Base-by-base conservation (phyloP, 1,140 invertebrate genomes). In the Chelonus insularis region DNA sequence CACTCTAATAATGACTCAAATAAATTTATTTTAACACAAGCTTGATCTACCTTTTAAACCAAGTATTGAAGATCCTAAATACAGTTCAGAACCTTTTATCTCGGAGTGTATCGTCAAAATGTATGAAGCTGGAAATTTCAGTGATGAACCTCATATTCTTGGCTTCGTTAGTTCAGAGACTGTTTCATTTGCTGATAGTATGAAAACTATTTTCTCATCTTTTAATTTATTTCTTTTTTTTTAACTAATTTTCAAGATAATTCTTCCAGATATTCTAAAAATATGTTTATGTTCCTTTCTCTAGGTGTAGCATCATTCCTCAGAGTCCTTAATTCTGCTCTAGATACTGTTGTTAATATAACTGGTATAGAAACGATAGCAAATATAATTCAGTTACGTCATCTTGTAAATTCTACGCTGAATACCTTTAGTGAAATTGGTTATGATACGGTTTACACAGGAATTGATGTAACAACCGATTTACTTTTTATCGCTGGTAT, bases 401-500 rank as follows among this genome's bases (percentile, higher is more conserved):
- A 41, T 8, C 23, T 39, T 25, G 4, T 39, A 1, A 7, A 20
- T 23, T 9, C 8, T 4, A 8, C 18, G 4, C 8, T 48, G 5
- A 25, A 5, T 25, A 12, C 6, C 23, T 23, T 48, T 1, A 21
- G 21, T 18, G 14, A 16, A 5, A 23, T 48, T n/a, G n/a, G 11
- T 32, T 4, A 6, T 8, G 21, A 43, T 18, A 14, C 29, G 29
- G 25, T 45, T 45, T 43, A 45, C 43, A 5, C 14, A 16, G 21
- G 12, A 21, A 25, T 29, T 12, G n/a, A 62, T 37, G 12, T 29
- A 20, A 51, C 50, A 1, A 41, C 50, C 4, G 57, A 60, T 41
- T 14, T 55, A 9, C 21, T 54, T 6, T 64, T 59, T 37, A n/a
- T 50, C 9, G 14, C 12, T 16, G 39, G 45, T 5, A 60, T 64